Base-by-base conservation (phyloP, 2,113 vertebrate genomes). In the Brienomyrus brachyistius region DNA sequence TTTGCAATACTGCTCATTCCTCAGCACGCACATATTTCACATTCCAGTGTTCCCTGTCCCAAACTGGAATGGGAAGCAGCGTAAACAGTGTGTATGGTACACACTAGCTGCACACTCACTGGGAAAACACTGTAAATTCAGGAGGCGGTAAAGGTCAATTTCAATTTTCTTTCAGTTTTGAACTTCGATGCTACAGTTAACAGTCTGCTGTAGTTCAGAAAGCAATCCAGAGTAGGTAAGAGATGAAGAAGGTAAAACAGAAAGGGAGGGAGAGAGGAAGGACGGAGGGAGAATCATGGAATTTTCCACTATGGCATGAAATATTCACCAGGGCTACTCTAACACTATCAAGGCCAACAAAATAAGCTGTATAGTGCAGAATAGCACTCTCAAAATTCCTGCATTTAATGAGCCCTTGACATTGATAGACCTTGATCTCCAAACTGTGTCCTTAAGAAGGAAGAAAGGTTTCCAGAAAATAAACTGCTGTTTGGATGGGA, bases 241-340 rank as follows among this genome's bases (percentile, higher is more conserved):
- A 62, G 50, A 86, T 50, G 48, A 51, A 86, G 47, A 86, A 86
- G 6, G 47, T 85, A 27, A 85, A 85, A 51, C 13, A 40, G 70
- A 40, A 77, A 48, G 54, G 88, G 31, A 52, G 48, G 11, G 27
- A 35, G 59, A 88, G 31, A 23, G 27, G 27, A 11, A 74, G 70
- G 23, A 35, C 27, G 50, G 59, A 87, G 59, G 86, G 56, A 10
- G 56, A 54, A 87, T 86, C 48, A 50, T 83, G 90, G 88, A 91
- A 91, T 87, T 87, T 91, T 91, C 88, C 88, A 87, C 88, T 91
- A 74, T 27, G 47, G 45, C 88, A 89, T 91, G 23, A 87, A 80
- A 91, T 89, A 56, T 82, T 88, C 51, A 91, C 27, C 47, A 90
- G 27, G 50, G 47, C 82, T 86, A 77, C 43, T 88, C 54, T 90